These are phyloP conservation scores for Cephalopholis sonnerati DNA, from an alignment of 2,113 vertebrate species.

Conservation along the genomic window DNA sequence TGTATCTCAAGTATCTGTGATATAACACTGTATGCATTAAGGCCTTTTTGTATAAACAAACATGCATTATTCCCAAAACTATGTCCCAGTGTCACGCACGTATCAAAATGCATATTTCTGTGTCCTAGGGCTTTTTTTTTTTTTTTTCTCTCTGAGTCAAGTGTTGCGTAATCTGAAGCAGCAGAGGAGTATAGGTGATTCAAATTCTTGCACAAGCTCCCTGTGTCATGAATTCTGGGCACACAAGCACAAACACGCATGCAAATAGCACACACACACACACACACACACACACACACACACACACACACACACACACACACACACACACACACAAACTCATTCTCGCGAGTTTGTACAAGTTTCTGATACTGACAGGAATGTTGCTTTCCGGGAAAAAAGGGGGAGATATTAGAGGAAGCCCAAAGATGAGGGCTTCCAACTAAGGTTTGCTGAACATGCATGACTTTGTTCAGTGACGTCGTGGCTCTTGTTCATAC, in stretches of 20 bases:
- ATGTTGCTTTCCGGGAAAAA: conserved; percentile 16
- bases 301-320: not conserved
- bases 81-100: accelerated
- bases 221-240: not conserved
- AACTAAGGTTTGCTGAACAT: no score
- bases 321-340: not conserved
- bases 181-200: conserved; percentile 6
- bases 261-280: not conserved
- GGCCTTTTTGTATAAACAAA: not conserved
- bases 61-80: not conserved
- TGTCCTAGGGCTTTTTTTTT: conserved; percentile 17
- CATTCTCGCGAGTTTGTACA: conserved; percentile 37
- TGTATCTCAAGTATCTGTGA: not conserved
- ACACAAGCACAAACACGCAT: conserved; percentile 47
- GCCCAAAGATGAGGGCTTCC: not conserved
- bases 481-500: not conserved
- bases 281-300: not conserved
- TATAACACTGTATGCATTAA: not conserved
- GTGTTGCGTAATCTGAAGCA: conserved; percentile 19
- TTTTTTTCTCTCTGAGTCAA: not conserved
- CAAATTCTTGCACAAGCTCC: conserved; percentile 36
- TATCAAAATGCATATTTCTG: not conserved
- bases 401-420: not conserved
- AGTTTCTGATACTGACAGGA: conserved; percentile 21
- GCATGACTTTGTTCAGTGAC: not conserved